Evolutionary conservation across 2,797 vertebrate genomes (phyloP).

Genomic region (Halcyon chelicuti): DNA sequence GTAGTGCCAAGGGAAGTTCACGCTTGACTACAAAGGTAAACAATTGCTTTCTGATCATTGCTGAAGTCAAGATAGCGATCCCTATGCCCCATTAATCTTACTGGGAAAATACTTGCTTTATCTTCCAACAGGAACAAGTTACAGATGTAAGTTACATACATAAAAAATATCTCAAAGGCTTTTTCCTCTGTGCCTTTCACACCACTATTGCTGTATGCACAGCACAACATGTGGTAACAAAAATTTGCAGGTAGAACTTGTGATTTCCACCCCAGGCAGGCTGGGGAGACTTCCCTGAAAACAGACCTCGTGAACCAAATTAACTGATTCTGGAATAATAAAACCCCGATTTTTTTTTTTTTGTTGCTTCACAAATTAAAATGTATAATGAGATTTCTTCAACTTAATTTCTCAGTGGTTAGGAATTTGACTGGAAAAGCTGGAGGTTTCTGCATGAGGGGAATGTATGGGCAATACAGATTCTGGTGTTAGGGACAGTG

Average conservation of each 20-base stretch:
- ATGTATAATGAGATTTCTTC: background rate
- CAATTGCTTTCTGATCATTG: background rate
- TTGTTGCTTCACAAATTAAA: background rate
- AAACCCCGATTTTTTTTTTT: background rate
- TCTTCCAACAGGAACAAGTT: background rate
- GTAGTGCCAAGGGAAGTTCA: background rate
- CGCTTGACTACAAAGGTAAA: background rate
- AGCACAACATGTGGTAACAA: background rate
- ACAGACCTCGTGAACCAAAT: background rate
- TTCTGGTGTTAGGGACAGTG: background rate
- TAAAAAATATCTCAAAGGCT: background rate
- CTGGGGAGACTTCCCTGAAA: background rate
- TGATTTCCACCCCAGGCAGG: background rate
- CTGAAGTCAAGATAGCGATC: background rate
- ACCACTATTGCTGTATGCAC: accelerated
- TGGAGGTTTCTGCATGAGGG: background rate
- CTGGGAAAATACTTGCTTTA: background rate
- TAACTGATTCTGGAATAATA: background rate
- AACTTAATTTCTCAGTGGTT: background rate
- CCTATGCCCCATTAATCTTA: background rate
- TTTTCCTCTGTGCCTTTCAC: background rate
- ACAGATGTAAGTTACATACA: background rate
- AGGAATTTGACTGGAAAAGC: background rate
- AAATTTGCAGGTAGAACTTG: background rate
- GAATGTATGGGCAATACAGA: background rate